Evolutionary conservation across 2,113 vertebrate genomes (phyloP).

Genomic region (Brachirus orientalis): DNA sequence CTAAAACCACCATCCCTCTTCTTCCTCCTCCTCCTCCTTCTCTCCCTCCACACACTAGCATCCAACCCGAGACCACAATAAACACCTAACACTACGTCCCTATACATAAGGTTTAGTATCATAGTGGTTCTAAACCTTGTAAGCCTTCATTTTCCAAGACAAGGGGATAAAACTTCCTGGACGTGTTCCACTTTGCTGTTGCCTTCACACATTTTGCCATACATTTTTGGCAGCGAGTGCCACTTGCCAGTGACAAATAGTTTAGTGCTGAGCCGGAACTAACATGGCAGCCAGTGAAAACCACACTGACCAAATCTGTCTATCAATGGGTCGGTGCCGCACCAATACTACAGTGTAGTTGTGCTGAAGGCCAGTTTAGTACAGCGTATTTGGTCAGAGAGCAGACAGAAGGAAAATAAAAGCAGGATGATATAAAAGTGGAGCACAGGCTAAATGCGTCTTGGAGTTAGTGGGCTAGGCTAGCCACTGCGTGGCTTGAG

Average conservation of each 20-base stretch:
- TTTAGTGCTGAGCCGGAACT: conserved; percentile 41
- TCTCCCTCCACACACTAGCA: conserved; percentile 65
- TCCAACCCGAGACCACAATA: conserved; percentile 76
- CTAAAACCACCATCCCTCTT: conserved; percentile 74
- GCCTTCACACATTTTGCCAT: conserved; percentile 38
- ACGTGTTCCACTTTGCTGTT: conserved; percentile 10
- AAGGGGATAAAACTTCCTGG: conserved; percentile 23
- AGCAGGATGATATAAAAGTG: conserved; percentile 80
- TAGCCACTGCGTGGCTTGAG: conserved; percentile 82
- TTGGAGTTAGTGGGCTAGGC: conserved; percentile 75
- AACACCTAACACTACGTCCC: conserved; percentile 64
- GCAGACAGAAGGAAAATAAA: conserved; percentile 76
- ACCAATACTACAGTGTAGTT: conserved; percentile 40
- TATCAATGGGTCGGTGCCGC: conserved; percentile 55
- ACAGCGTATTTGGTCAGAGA: conserved; percentile 51
- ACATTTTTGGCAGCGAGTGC: conserved; percentile 39
- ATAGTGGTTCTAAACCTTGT: conserved; percentile 38
- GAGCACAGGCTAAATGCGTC: conserved; percentile 81
- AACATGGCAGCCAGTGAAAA: conserved; percentile 69
- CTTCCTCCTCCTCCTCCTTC: conserved; percentile 59
- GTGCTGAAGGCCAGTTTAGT: conserved; percentile 48
- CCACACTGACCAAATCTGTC: conserved; percentile 68
- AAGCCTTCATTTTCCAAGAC: conserved; percentile 38
- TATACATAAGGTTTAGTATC: conserved; percentile 28
- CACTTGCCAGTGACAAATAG: conserved; percentile 22